Evolutionary conservation across 2,113 vertebrate genomes (phyloP).

Genomic region (Symphodus melops): DNA sequence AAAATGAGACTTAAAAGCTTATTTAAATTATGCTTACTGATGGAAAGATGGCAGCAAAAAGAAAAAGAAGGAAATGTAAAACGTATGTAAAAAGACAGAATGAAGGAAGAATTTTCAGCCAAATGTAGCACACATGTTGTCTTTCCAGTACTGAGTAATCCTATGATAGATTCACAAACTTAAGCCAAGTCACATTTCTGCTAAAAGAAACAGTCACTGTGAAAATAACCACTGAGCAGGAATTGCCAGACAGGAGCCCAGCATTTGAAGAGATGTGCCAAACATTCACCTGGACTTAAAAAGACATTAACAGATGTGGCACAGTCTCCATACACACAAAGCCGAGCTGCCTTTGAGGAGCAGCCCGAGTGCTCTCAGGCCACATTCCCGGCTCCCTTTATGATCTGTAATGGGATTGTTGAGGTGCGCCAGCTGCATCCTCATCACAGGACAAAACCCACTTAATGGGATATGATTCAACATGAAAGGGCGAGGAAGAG

Average conservation of each 20-base stretch:
- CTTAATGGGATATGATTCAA: constrained; percentile 74
- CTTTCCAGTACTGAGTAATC: constrained; percentile 43
- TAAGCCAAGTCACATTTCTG: constrained; percentile 3
- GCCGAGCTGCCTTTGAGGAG: constrained; percentile 44
- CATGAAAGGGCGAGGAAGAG: constrained; percentile 68
- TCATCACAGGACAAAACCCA: constrained; percentile 74
- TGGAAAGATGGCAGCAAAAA: constrained; percentile 12
- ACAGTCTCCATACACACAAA: constrained; percentile 38
- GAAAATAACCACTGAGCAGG: constrained; percentile 22
- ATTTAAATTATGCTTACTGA: neutral
- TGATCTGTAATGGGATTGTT: constrained; percentile 77
- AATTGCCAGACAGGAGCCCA: constrained; percentile 27
- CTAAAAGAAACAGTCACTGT: constrained; percentile 35
- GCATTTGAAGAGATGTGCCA: constrained; percentile 22
- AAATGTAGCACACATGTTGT: constrained; percentile 9
- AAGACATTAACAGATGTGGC: constrained; percentile 56
- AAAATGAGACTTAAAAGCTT: constrained; percentile 1
- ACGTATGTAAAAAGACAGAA: constrained; percentile 8
- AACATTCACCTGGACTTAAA: constrained; percentile 67
- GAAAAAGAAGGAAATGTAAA: constrained; percentile 6
- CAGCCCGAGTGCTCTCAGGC: constrained; percentile 66
- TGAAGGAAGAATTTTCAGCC: no score
- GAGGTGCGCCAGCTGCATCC: constrained; percentile 69
- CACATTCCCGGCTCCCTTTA: constrained; percentile 75
- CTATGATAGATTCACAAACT: constrained; percentile 41